phyloP scores from a whole-genome alignment of 2,797 vertebrate genomes.

The Lindbergichthys nudifrons region DNA sequence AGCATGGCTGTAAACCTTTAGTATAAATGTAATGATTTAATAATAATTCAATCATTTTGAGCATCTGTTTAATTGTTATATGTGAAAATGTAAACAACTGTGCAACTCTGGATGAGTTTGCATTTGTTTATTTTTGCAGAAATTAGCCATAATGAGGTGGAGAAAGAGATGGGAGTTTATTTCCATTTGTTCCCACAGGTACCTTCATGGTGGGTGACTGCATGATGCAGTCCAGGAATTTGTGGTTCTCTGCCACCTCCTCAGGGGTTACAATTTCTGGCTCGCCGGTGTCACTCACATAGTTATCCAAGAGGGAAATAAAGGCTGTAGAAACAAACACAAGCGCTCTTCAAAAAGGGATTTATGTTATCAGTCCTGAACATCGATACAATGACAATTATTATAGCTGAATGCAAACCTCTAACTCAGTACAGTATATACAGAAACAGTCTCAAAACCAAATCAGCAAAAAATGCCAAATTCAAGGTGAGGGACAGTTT shows the following conservation, averaged over 20 bases:
- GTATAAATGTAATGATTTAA: not conserved
- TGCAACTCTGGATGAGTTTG: not conserved
- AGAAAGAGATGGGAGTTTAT: not conserved
- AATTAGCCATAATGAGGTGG: not conserved
- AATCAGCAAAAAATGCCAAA: too few species aligned
- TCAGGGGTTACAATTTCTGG: constrained; percentile 87
- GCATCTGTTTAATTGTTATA: not conserved
- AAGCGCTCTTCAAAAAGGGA: not conserved
- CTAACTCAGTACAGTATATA: not conserved
- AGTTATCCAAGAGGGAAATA: constrained; percentile 89
- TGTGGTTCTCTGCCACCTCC: constrained; percentile 87
- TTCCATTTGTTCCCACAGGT: not conserved
- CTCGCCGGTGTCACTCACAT: constrained; percentile 85
- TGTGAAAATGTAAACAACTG: not conserved
- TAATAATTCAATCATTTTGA: not conserved
- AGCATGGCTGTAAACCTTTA: not conserved
- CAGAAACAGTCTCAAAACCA: not conserved
- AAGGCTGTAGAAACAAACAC: constrained; percentile 77
- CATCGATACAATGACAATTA: not conserved
- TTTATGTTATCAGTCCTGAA: not conserved
- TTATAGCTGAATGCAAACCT: constrained; percentile 5
- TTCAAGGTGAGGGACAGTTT: too few species aligned
- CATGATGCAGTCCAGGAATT: constrained; percentile 84
- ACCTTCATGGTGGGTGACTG: constrained; percentile 86
- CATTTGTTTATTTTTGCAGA: not conserved